phyloP scores from a whole-genome alignment of 2,113 vertebrate genomes.

The Chitala chitala region DNA sequence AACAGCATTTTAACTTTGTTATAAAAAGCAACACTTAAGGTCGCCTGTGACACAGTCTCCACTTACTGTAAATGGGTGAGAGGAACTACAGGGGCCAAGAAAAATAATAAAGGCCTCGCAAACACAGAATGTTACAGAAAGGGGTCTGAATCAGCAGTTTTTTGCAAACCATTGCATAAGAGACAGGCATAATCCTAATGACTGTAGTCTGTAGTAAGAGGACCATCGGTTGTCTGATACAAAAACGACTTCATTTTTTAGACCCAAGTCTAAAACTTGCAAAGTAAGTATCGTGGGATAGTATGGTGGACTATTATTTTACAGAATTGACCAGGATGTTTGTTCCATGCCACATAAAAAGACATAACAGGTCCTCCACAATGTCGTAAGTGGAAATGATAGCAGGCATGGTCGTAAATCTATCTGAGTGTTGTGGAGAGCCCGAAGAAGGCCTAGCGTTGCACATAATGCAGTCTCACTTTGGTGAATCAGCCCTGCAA shows the following conservation, averaged over 20 bases:
- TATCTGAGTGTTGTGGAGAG: not conserved
- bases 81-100: not conserved
- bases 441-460: not conserved
- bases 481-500: conserved; percentile 6
- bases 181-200: not conserved
- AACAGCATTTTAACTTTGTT: not conserved
- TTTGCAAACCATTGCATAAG: not conserved
- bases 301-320: too few species aligned
- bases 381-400: not conserved
- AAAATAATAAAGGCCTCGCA: conserved; percentile 23
- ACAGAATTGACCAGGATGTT: too few species aligned
- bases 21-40: not conserved
- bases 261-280: too few species aligned
- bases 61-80: not conserved
- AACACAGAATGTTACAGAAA: conserved; percentile 1
- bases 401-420: not conserved
- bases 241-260: too few species aligned
- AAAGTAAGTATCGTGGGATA: too few species aligned
- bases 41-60: not conserved
- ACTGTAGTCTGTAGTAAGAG: not conserved
- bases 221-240: not conserved
- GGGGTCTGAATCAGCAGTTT: conserved; percentile 21
- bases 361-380: not conserved
- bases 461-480: not conserved
- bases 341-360: too few species aligned